These are phyloP conservation scores for Polypterus senegalus DNA, from an alignment of 2,113 vertebrate genomes.

Conservation along the genomic window DNA sequence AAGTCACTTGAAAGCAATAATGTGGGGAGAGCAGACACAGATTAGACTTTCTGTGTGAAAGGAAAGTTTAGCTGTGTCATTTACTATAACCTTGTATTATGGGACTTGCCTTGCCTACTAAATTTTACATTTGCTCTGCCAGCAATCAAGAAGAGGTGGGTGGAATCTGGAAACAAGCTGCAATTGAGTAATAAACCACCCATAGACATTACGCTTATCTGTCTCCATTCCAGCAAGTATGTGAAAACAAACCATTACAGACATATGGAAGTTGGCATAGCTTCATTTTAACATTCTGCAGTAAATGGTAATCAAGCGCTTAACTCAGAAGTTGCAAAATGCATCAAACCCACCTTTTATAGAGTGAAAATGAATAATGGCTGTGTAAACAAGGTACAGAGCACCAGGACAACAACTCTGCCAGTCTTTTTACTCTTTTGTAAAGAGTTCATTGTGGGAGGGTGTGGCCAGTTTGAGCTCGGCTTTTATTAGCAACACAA, in stretches of 20 bases:
- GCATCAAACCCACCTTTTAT: neutral
- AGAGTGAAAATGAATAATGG: conserved; percentile 1
- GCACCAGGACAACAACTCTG: neutral
- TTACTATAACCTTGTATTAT: neutral
- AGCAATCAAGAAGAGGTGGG: neutral
- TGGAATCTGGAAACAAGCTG: conserved; percentile 3
- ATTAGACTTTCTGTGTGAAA: neutral
- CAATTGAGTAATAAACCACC: conserved; percentile 7
- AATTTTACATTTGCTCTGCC: neutral
- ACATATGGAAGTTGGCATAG: conserved; percentile 4
- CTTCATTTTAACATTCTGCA: conserved; percentile 8
- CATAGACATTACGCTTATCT: conserved; percentile 1
- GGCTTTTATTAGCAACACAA: conserved; percentile 4
- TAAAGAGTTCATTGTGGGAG: neutral
- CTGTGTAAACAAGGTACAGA: conserved; percentile 1
- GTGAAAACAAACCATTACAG: conserved; percentile 1
- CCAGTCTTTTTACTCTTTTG: neutral
- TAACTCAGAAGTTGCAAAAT: neutral
- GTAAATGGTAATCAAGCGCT: neutral
- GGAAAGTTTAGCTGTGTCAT: neutral
- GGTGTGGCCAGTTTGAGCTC: conserved; percentile 5
- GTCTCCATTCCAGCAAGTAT: conserved; percentile 5
- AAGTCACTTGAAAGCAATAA: neutral
- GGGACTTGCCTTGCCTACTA: neutral
- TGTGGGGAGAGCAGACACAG: neutral